These are phyloP conservation scores for Kryptopterus vitreolus DNA, from an alignment of 2,797 vertebrate genomes.

Conservation along the genomic window DNA sequence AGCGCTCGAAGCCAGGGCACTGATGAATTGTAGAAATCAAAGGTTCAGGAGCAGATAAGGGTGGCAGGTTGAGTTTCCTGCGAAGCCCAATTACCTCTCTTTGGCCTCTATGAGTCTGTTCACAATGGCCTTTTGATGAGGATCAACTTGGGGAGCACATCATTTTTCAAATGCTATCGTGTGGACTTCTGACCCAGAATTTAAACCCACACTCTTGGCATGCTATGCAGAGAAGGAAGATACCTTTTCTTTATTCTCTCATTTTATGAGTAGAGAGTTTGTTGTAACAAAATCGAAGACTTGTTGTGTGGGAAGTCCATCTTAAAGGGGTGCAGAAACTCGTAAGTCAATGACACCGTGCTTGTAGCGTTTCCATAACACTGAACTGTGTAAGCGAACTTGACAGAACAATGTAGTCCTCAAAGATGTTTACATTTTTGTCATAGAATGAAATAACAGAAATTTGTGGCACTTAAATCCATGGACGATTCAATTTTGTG, in stretches of 20 bases:
- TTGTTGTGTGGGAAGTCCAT: background rate
- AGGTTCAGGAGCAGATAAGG: slow-evolving; percentile 51
- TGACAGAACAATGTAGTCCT: background rate
- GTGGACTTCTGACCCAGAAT: slow-evolving; percentile 33
- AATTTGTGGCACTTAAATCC: background rate
- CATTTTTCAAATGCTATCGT: slow-evolving; percentile 51
- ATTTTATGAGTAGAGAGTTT: slow-evolving; percentile 49
- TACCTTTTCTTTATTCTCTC: slow-evolving; percentile 47
- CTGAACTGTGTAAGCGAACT: background rate
- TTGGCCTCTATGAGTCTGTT: slow-evolving; percentile 39
- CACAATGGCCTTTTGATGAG: slow-evolving; percentile 60
- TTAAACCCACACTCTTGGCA: slow-evolving; percentile 8
- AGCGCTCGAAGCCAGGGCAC: slow-evolving; percentile 51
- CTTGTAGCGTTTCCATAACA: no score
- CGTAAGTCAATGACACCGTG: background rate
- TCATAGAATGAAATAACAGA: background rate
- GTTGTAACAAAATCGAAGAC: background rate
- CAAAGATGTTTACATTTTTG: background rate
- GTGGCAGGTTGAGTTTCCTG: slow-evolving; percentile 48
- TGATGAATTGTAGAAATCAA: slow-evolving; percentile 60
- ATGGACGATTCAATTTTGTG: background rate
- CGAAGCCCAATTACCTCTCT: slow-evolving; percentile 27
- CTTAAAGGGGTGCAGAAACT: background rate
- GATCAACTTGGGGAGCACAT: slow-evolving; percentile 54
- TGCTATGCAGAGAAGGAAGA: background rate